These are phyloP conservation scores for Tamandua tetradactyla DNA, from an alignment of 2,797 vertebrate genomes.

Conservation along the genomic window DNA sequence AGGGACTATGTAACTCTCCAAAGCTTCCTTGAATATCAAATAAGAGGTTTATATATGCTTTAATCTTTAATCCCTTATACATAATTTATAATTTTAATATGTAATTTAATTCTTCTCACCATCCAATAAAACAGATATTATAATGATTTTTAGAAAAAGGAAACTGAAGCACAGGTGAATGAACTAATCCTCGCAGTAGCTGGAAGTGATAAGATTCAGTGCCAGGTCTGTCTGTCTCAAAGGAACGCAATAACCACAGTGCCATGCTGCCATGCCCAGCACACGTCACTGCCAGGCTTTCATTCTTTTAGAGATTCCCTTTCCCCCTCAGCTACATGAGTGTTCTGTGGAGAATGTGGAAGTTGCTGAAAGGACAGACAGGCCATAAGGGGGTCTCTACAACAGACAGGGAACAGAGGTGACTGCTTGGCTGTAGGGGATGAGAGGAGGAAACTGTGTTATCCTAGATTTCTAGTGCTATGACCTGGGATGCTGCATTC, in stretches of 20 bases:
- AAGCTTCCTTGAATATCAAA: neutral
- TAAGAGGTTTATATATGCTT: neutral
- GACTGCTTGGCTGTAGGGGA: neutral
- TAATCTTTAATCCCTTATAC: neutral
- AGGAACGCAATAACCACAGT: neutral
- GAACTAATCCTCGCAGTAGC: neutral
- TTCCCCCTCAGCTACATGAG: neutral
- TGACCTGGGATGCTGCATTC: neutral
- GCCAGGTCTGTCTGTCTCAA: neutral
- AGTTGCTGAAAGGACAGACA: neutral
- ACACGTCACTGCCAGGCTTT: neutral
- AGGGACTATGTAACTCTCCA: neutral
- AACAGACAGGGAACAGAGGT: neutral
- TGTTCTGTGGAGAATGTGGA: neutral
- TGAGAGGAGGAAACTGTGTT: neutral
- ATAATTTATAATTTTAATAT: slow-evolving; percentile 7
- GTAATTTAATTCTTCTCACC: neutral
- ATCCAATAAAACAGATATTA: neutral
- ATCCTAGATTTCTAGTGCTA: neutral
- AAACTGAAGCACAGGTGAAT: neutral
- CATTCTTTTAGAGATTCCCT: neutral
- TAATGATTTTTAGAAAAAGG: slow-evolving; percentile 18
- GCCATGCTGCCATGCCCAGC: accelerated
- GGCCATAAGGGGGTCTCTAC: neutral
- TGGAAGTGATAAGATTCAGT: neutral